Conservation (phyloP, 2,888 invertebrate genomes). For the Callyntrura guangdongensis region DNA sequence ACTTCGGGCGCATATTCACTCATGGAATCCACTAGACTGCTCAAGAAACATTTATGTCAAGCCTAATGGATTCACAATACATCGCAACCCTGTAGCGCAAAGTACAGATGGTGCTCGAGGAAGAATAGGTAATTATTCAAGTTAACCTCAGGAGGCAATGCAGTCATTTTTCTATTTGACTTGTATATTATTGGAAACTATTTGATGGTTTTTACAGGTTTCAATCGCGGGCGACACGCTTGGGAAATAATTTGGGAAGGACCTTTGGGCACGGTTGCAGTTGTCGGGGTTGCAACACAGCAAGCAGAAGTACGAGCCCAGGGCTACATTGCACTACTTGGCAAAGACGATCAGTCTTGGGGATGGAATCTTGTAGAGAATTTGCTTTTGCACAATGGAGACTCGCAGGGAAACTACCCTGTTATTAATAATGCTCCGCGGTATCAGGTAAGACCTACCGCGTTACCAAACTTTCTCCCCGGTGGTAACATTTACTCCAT, state of each 20-base stretch:
- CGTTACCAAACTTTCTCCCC: background rate
- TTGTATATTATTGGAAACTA: too few species aligned
- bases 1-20: conserved; percentile 96
- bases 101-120: conserved; percentile 98
- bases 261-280: conserved; percentile 98
- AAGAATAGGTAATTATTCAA: conserved; percentile 88
- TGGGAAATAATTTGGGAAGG: conserved; percentile 99
- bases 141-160: too few species aligned
- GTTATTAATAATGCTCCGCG: conserved; percentile 98
- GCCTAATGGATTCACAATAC: conserved; percentile 98
- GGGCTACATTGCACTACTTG: conserved; percentile 97
- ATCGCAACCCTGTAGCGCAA: conserved; percentile 99
- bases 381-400: conserved; percentile 97
- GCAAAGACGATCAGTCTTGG: conserved; percentile 99
- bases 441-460: conserved; percentile 93
- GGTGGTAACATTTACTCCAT: too few species aligned
- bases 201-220: conserved; percentile 87
- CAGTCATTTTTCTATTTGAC: too few species aligned
- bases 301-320: conserved; percentile 91
- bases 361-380: conserved; percentile 99
- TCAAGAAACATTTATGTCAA: conserved; percentile 98
- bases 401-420: conserved; percentile 97
- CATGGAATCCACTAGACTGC: conserved; percentile 99
- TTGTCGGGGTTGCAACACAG: conserved; percentile 97
- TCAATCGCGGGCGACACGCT: conserved; percentile 96